These are phyloP conservation scores for Actenoides lindsayi DNA, from an alignment of 2,113 vertebrate genomes.

Conservation along the genomic window DNA sequence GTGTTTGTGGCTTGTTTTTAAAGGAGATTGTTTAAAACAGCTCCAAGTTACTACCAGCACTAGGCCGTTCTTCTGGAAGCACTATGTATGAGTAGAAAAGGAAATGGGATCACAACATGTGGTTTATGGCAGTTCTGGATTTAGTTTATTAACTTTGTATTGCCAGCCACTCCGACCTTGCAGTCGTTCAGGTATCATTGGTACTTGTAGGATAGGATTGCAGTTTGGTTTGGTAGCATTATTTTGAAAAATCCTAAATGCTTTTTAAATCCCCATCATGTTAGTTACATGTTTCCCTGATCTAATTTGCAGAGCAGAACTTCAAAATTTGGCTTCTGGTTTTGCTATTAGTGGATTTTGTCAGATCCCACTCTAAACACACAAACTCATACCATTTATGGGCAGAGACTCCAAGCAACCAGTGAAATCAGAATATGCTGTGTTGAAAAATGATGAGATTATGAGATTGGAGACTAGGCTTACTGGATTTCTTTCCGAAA, in stretches of 20 bases:
- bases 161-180: background rate
- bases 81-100: constrained; percentile 28
- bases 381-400: background rate
- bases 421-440: background rate
- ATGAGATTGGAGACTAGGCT: background rate
- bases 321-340: background rate
- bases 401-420: background rate
- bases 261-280: background rate
- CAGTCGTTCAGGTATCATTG: background rate
- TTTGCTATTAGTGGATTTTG: background rate
- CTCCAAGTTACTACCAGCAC: constrained; percentile 2
- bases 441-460: background rate
- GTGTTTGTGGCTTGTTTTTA: background rate
- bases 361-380: background rate
- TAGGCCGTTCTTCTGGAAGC: constrained; percentile 39
- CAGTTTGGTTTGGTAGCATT: background rate
- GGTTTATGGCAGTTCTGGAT: constrained; percentile 47
- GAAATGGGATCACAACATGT: constrained; percentile 56
- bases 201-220: background rate
- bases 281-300: background rate
- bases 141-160: constrained; percentile 36
- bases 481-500: background rate
- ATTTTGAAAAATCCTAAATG: background rate
- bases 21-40: constrained; percentile 9
- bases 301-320: background rate